phyloP scores from a whole-genome alignment of 2,797 vertebrate species.

The Phylloscopus collybita region DNA sequence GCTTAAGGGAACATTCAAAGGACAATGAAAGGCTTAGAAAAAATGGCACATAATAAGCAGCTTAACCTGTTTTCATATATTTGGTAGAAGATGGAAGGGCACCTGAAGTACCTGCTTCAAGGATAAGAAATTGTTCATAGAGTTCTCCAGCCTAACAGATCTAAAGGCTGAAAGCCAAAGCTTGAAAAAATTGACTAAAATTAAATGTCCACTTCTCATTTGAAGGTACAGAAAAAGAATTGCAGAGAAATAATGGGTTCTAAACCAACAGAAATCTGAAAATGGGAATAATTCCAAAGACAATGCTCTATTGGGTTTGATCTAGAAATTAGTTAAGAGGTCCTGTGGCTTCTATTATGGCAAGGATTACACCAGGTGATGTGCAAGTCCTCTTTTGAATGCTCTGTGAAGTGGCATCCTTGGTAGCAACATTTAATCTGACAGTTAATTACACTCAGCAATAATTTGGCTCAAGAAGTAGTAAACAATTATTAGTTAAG shows the following conservation, averaged over 20 bases:
- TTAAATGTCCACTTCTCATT: not conserved
- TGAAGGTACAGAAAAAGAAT: not conserved
- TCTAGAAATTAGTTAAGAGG: not conserved
- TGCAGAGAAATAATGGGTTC: not conserved
- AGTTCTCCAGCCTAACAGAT: not conserved
- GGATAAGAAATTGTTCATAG: not conserved
- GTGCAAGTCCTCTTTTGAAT: not conserved
- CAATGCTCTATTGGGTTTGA: not conserved
- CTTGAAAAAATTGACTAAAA: not conserved
- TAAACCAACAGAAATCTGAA: not conserved
- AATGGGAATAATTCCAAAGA: not conserved
- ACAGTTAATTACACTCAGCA: not conserved
- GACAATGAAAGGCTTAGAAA: slow-evolving; percentile 23
- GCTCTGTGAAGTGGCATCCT: not conserved
- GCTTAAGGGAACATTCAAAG: not conserved
- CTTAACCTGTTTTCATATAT: not conserved
- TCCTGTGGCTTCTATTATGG: not conserved
- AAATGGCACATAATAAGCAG: not conserved
- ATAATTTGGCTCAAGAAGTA: not conserved
- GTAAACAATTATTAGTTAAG: not conserved
- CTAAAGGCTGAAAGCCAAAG: not conserved
- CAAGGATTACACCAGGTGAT: not conserved
- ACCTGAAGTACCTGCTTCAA: not conserved
- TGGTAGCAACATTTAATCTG: not conserved
- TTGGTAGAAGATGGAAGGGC: slow-evolving; percentile 4